Evolutionary conservation across 2,113 vertebrate genomes (phyloP).

Genomic region (Chamaetylas fuelleborni): DNA sequence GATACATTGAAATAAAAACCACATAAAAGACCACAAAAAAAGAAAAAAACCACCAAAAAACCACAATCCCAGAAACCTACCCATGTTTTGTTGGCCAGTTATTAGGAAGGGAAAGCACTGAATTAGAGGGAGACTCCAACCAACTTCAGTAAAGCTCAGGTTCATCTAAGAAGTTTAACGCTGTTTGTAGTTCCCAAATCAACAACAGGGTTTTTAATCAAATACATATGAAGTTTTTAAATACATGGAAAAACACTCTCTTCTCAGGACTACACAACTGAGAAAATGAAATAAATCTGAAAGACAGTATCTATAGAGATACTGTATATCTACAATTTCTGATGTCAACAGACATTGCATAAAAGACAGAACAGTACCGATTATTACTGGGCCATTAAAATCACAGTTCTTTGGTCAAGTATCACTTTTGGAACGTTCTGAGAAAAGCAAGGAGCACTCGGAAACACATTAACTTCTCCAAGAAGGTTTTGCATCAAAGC

Average conservation of each 20-base stretch:
- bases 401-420: background rate
- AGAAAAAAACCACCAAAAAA: background rate
- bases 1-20: background rate
- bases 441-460: background rate
- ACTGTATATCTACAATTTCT: background rate
- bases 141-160: background rate
- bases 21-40: background rate
- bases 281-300: background rate
- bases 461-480: background rate
- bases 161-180: background rate
- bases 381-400: background rate
- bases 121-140: background rate
- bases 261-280: background rate
- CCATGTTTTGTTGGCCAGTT: background rate
- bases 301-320: background rate
- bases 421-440: background rate
- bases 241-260: background rate
- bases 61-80: background rate
- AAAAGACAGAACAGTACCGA: background rate
- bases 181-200: background rate
- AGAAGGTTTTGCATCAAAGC: slow-evolving; percentile 38
- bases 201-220: background rate
- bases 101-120: background rate
- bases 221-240: background rate
- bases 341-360: background rate